Evolutionary conservation across 2,888 invertebrate species (phyloP).

Genomic region (Sialis fuliginosa): DNA sequence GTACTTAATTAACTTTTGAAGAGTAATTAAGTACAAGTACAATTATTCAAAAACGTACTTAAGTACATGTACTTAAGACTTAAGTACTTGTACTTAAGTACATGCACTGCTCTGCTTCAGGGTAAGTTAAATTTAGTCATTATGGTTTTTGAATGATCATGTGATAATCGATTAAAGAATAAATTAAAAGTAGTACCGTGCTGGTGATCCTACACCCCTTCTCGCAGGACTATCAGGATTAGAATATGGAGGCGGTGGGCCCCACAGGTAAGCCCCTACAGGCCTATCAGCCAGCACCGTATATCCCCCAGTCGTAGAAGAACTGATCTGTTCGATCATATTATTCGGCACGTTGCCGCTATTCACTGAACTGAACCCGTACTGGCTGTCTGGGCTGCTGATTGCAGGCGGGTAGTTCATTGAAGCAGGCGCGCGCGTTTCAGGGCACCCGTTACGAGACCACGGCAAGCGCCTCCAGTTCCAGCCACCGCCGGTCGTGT

Average conservation of each 20-base stretch:
- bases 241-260: conserved; percentile 77
- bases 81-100: too few species aligned
- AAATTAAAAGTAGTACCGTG: conserved; percentile 14
- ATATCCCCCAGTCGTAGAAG: conserved; percentile 31
- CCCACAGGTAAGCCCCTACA: conserved; percentile 51
- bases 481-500: conserved; percentile 33
- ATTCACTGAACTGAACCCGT: conserved; percentile 44
- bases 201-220: conserved; percentile 26
- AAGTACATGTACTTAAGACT: too few species aligned
- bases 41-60: too few species aligned
- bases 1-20: too few species aligned
- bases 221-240: conserved; percentile 56
- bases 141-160: neutral
- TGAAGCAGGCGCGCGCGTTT: conserved; percentile 21
- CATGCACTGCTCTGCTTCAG: too few species aligned
- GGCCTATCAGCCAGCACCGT: conserved; percentile 37
- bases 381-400: conserved; percentile 65
- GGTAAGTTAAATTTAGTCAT: too few species aligned
- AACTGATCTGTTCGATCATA: conserved; percentile 18
- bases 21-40: too few species aligned
- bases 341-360: conserved; percentile 11
- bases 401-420: conserved; percentile 41
- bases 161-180: neutral
- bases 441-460: conserved; percentile 30
- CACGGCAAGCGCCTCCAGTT: conserved; percentile 58